phyloP scores from a whole-genome alignment of 2,888 invertebrate species.

The Molanna angustata region DNA sequence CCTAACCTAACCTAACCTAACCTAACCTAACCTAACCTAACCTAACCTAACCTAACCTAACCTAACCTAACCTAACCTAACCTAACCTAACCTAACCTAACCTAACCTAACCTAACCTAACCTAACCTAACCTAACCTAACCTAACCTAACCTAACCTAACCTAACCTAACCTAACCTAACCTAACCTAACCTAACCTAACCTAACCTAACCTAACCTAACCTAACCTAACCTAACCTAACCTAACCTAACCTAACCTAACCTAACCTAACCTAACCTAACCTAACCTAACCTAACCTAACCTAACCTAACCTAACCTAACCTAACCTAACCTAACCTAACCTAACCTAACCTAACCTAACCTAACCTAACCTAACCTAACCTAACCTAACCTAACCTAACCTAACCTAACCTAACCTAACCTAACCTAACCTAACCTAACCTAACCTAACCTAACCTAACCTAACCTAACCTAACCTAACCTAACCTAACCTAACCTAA shows the following conservation, averaged over 20 bases:
- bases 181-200: slow-evolving; percentile 18
- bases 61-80: slow-evolving; percentile 16
- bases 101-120: slow-evolving; percentile 8
- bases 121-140: slow-evolving; percentile 17
- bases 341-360: slow-evolving; percentile 10
- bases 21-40: slow-evolving; percentile 11
- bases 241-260: slow-evolving; percentile 17
- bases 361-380: slow-evolving; percentile 11
- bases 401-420: slow-evolving; percentile 11
- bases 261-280: slow-evolving; percentile 10
- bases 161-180: slow-evolving; percentile 17
- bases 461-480: slow-evolving; percentile 11
- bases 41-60: slow-evolving; percentile 14
- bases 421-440: slow-evolving; percentile 11
- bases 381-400: slow-evolving; percentile 10
- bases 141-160: slow-evolving; percentile 18
- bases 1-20: slow-evolving; percentile 10
- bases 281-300: slow-evolving; percentile 10
- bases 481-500: slow-evolving; percentile 11
- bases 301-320: slow-evolving; percentile 11
- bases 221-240: slow-evolving; percentile 18
- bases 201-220: slow-evolving; percentile 15
- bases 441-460: slow-evolving; percentile 10
- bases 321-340: slow-evolving; percentile 11
- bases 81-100: slow-evolving; percentile 18